Evolutionary conservation across 2,797 vertebrate genomes (phyloP), one percentile per base, ranked within the genome.

Genomic region (Mormyrus hasselquistii): DNA sequence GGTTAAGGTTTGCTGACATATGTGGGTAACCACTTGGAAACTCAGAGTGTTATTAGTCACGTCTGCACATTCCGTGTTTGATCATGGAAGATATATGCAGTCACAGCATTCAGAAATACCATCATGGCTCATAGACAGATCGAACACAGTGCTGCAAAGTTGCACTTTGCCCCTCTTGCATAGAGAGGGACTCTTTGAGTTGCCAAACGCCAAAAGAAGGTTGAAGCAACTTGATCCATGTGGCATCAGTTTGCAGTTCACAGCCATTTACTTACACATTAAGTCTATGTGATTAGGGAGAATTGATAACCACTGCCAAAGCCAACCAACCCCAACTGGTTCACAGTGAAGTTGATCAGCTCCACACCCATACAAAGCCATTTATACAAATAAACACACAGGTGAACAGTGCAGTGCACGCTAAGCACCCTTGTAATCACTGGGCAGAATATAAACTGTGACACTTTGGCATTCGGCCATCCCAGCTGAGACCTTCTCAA

Each of bases 351-450:
- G 6, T 73, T 82, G 47, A 83, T 52, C 49, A 41, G 41, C 9
- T 73, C 79, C 50, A 88, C 49, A 53, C 47, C 50, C 50, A 53
- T 47, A 79, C 22, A 73, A 12, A 34, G 29, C 34, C 69, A 55
- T 50, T 82, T 25, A 57, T 52, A 57, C 50, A 88, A 16, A 88
- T 29, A 88, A 50, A 88, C 29, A 82, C 65, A 79, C 10, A 82
- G 38, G 5, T n/a, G 41, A 82, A 82, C 65, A 76, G n/a, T 88
- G 22, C 22, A 8, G n/a, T 1, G 52, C 16, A 88, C 4, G 6
- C 41, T 44, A 88, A 34, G 52, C 16, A 82, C 5, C 34, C 50
- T 79, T 7, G 34, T n/a, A 55, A 34, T 53, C 29, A 34, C 19
- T 52, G 25, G 44, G 34, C 22, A 49, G 34, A 49, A 50, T 47